Conservation (phyloP, 2,888 invertebrate genomes). For the Drosophila cyrtoloma region DNA sequence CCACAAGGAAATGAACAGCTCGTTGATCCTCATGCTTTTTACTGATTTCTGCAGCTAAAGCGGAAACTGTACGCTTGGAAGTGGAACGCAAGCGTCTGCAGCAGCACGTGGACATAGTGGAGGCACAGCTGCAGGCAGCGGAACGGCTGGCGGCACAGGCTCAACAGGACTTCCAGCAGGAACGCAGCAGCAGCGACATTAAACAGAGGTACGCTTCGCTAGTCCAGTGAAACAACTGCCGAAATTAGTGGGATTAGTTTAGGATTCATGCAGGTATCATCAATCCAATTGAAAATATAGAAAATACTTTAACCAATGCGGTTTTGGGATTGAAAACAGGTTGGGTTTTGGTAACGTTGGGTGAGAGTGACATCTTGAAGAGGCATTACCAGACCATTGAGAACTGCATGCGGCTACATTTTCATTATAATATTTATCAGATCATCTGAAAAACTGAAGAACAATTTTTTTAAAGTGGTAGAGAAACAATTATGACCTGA, state of each 20-base stretch:
- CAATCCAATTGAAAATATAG: background rate
- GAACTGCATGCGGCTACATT: background rate
- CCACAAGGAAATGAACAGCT: fast-evolving
- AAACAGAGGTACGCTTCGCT: conserved; percentile 77
- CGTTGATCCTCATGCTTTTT: background rate
- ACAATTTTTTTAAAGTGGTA: fast-evolving
- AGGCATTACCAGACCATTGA: background rate
- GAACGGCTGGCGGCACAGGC: conserved; percentile 58
- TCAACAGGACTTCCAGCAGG: conserved; percentile 72
- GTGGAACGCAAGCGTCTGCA: conserved; percentile 70
- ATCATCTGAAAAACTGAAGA: background rate
- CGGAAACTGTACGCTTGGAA: conserved; percentile 73
- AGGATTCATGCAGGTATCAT: background rate
- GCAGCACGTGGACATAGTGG: conserved; percentile 55
- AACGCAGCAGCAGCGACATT: conserved; percentile 72
- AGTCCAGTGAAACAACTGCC: background rate
- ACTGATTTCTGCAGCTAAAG: conserved; percentile 68
- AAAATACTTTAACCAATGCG: background rate
- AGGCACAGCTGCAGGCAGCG: conserved; percentile 57
- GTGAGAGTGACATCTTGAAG: background rate
- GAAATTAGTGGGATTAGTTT: background rate
- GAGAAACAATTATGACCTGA: too few species aligned
- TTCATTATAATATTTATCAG: background rate
- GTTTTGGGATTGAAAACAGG: background rate
- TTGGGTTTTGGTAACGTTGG: background rate